Base-by-base conservation (phyloP, 2,797 vertebrate species). In the Onychomys arenicola region DNA sequence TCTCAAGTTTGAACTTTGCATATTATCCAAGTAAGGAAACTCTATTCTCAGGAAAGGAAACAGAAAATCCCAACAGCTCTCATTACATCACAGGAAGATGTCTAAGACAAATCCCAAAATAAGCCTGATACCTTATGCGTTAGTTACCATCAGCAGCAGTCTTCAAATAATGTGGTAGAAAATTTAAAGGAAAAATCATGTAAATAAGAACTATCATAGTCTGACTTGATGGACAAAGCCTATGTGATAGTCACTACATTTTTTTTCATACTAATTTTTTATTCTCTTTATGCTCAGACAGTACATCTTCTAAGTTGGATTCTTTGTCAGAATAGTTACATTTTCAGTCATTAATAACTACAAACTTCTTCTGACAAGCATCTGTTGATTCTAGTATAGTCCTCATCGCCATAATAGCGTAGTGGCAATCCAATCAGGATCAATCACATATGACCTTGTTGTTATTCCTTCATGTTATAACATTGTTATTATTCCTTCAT, bases 201-300 rank as follows among this genome's bases (percentile, higher is more conserved):
- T 13, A 25, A 61, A 27, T 63, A 23, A n/a, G 37, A 90, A 65
- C 75, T 43, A 69, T 19, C 37, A 1, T 7, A 1, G 32, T 61
- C 4, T 37, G 32, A 7, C 27, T 3, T 19, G 63, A 27, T 5
- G 1, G 0, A 55, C 4, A 37, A 3, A 23, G 13, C 6, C 5
- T 27, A 13, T 19, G 6, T 9, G 34, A 25, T 1, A 5, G 9
- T 7, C 40, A 29, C 4, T 21, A 5, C 10, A 52, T n/a, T 13
- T 25, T 80, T 49, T 78, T 27, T 6, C 7, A 17, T 21, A 27
- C 11, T 10, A 37, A 13, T 0, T 73, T 78, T n/a, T 5, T 37
- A 23, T 11, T 92, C 6, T 55, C 5, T 32, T 65, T 67, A 40
- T 8, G 16, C 4, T 49, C 49, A 17, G 37, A 59, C 32, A 52